Percentiles rank a stretch among this genome's conserved stretches.
Evolutionary conservation across 1,140 invertebrate genomes (phyloP).

Genomic region (Pygmarrhopalites habei): DNA sequence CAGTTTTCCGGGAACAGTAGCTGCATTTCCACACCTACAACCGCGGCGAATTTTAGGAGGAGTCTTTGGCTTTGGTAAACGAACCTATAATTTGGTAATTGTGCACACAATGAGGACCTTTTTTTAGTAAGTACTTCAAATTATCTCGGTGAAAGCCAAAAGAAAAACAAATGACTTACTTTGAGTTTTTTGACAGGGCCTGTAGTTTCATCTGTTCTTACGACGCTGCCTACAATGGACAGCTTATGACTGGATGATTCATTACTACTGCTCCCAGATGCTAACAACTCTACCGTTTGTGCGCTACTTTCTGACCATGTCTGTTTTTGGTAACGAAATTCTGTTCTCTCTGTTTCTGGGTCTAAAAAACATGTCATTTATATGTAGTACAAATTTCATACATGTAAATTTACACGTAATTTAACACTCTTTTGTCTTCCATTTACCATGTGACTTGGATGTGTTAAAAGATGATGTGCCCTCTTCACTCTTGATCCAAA

Average conservation of each 20-base stretch:
- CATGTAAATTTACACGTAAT: no score
- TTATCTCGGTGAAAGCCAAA: neutral
- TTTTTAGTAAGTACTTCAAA: neutral
- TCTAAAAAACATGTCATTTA: neutral
- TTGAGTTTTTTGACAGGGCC: conserved; percentile 18
- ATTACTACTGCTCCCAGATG: neutral
- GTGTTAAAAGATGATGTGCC: no score
- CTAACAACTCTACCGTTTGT: neutral
- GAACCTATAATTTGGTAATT: neutral
- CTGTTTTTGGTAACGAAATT: neutral
- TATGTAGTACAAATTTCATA: neutral
- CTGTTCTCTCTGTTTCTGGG: neutral
- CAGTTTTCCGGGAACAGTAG: conserved; percentile 75
- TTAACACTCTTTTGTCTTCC: no score
- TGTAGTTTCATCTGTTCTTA: conserved; percentile 12
- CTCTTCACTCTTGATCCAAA: no score
- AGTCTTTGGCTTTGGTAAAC: conserved; percentile 51
- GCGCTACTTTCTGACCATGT: neutral
- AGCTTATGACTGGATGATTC: conserved; percentile 2
- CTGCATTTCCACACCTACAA: conserved; percentile 84
- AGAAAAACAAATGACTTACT: neutral
- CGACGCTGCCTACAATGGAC: conserved; percentile 12
- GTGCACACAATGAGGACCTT: neutral
- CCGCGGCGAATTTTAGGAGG: conserved; percentile 45
- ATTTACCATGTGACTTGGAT: no score